Evolutionary conservation across 2,113 vertebrate genomes (phyloP), one percentile per base, ranked within the genome.

Genomic region (Neogale vison): DNA sequence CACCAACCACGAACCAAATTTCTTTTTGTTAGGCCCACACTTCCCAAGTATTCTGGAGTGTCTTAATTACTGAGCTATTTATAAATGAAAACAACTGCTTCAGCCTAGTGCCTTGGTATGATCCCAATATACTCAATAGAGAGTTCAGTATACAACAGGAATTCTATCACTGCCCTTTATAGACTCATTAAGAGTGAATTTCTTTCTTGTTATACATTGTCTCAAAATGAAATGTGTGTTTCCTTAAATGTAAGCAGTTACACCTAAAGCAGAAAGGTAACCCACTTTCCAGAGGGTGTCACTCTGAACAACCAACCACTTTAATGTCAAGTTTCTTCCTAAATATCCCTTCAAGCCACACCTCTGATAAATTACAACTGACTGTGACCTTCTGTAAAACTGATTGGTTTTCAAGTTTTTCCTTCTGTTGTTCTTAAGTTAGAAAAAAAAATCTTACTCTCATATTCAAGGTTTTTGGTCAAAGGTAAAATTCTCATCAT

Each of bases 151-250:
- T 31, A 61, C 14, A 90, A 17, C 65, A 85, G 82, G n/a, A 72
- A 92, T 52, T 63, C 36, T 31, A 47, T 24, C 47, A 85, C 61
- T 36, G 55, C 24, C 88, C 88, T 39, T 71, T 36, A 87, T 24
- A 80, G 23, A 90, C 7, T 61, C 55, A 79, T 42, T 82, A 65
- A 82, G 72, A 89, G n/a, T 87, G 72, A 45, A 95, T 24, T 80
- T 69, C 31, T 67, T 95, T 76, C 65, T 90, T 74, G 39, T 47
- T 29, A 42, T 61, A 42, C 9, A 59, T 45, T 29, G 42, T 95
- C 87, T 95, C 45, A 71, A 80, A 87, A 74, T 86, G 81, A 97
- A 96, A 42, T 83, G 74, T 83, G 45, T 74, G 65, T 89, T 82
- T 96, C 59, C 57, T 81, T 45, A 89, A 90, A 9, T 74, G 82